phyloP scores from a whole-genome alignment of 2,797 vertebrate species.

The Neoniphon sammara region DNA sequence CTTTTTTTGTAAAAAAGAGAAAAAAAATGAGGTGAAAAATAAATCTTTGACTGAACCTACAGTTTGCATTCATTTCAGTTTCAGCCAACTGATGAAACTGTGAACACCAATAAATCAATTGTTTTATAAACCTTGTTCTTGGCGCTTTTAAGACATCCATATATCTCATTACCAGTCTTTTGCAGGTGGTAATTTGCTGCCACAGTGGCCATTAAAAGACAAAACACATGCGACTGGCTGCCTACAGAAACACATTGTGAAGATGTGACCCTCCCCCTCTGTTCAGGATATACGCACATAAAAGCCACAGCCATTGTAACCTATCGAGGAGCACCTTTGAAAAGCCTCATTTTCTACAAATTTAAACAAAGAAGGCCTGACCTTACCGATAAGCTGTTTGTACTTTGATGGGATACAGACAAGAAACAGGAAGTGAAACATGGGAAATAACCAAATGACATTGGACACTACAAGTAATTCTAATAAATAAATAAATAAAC shows the following conservation, averaged over 20 bases:
- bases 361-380: conserved; percentile 34
- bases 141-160: conserved; percentile 51
- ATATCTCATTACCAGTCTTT: conserved; percentile 45
- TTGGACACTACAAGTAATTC: too few relatives aligned
- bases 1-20: conserved; percentile 65
- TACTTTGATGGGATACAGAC: neutral
- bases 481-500: too few relatives aligned
- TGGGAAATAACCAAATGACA: too few relatives aligned
- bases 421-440: too few relatives aligned
- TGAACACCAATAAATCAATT: conserved; percentile 55
- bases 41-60: conserved; percentile 52
- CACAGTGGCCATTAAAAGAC: neutral
- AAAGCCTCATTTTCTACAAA: conserved; percentile 50
- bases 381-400: conserved; percentile 29
- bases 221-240: conserved; percentile 8
- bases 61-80: conserved; percentile 59
- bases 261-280: conserved; percentile 36
- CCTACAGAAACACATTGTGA: conserved; percentile 4
- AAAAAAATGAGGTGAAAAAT: conserved; percentile 32
- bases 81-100: conserved; percentile 50
- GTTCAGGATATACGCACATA: neutral
- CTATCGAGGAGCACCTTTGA: conserved; percentile 40
- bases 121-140: conserved; percentile 59
- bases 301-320: conserved; percentile 25
- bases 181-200: conserved; percentile 6